phyloP scores from a whole-genome alignment of 2,888 invertebrate genomes.

The Drosophila nr. fundita region DNA sequence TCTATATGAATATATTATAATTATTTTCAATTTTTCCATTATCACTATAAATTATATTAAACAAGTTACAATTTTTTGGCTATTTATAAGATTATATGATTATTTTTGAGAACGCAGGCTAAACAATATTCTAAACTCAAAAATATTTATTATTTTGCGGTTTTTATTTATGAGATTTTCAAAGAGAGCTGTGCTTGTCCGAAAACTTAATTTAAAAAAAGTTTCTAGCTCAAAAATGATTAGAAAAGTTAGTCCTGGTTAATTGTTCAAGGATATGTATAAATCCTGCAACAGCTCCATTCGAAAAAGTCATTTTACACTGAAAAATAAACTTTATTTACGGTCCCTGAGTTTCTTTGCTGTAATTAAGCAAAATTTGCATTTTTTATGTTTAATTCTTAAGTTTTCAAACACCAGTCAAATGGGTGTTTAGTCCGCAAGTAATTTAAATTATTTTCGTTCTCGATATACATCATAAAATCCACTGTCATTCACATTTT shows the following conservation, averaged over 20 bases:
- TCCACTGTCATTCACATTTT: slow-evolving; percentile 28
- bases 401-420: not conserved
- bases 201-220: not conserved
- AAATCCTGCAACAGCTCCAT: not conserved
- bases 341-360: not conserved
- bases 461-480: slow-evolving; percentile 4
- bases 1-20: not conserved
- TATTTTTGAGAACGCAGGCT: not conserved
- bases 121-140: not conserved
- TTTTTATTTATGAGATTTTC: not conserved
- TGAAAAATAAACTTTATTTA: not conserved
- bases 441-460: not conserved
- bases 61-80: not conserved
- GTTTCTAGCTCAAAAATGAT: not conserved
- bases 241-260: not conserved
- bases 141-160: not conserved
- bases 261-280: not conserved
- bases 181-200: not conserved
- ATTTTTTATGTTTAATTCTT: not conserved
- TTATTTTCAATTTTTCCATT: not conserved
- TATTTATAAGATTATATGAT: not conserved
- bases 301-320: not conserved
- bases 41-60: not conserved
- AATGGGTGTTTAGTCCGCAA: not conserved
- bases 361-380: not conserved